Conservation (phyloP, 1,140 invertebrate genomes). For the Pseudobourletiella spinata region DNA sequence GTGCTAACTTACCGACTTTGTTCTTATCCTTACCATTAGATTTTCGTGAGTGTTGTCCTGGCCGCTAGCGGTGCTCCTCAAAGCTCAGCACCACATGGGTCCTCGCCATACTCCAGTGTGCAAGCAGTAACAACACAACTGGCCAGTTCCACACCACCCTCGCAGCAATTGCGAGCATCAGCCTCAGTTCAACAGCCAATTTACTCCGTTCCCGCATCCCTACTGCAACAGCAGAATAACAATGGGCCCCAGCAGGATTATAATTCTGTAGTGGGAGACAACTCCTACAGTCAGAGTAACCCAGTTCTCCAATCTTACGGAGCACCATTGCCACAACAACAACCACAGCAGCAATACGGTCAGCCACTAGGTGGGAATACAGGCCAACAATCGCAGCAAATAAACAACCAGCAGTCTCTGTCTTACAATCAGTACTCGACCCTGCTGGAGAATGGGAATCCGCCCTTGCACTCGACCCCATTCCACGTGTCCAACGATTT, state of each 20-base stretch:
- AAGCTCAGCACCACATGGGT: neutral
- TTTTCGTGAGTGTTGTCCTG: slow-evolving; percentile 1
- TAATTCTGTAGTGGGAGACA: slow-evolving; percentile 1
- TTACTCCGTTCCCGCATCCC: neutral
- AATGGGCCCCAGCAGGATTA: neutral
- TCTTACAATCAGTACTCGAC: slow-evolving; percentile 3
- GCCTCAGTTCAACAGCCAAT: slow-evolving; percentile 2
- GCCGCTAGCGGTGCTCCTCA: neutral
- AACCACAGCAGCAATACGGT: neutral
- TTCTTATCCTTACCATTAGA: neutral
- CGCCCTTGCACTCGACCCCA: slow-evolving; percentile 4
- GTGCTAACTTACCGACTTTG: no score
- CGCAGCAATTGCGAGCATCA: neutral
- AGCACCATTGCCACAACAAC: neutral
- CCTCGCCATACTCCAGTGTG: neutral
- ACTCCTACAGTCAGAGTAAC: slow-evolving; percentile 3
- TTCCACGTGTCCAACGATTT: slow-evolving; percentile 12
- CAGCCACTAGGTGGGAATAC: neutral
- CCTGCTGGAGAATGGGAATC: slow-evolving; percentile 1
- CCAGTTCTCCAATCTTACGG: neutral
- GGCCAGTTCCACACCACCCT: neutral
- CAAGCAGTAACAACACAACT: neutral
- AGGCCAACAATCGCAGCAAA: neutral
- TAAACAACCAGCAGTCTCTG: neutral
- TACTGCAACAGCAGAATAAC: neutral